phyloP scores from a whole-genome alignment of 1,140 invertebrate species.

The Papilio polyxenes region DNA sequence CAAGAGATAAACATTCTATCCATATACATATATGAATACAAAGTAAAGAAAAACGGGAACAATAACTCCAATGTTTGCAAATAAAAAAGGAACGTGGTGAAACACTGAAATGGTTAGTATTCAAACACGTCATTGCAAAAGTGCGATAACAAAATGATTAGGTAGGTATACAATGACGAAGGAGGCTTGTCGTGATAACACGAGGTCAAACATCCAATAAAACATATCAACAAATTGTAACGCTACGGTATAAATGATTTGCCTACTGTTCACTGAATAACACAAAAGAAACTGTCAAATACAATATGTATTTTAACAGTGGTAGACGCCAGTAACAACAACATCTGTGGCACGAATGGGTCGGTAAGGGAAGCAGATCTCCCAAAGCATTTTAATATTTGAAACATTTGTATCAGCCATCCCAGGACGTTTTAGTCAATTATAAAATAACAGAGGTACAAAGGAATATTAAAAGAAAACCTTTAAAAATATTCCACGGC shows the following conservation, averaged over 20 bases:
- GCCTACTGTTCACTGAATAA: slow-evolving; percentile 45
- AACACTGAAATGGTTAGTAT: slow-evolving; percentile 30
- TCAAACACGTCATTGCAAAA: slow-evolving; percentile 52
- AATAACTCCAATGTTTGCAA: neutral
- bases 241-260: slow-evolving; percentile 53
- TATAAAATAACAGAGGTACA: neutral
- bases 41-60: neutral
- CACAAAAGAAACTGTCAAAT: neutral
- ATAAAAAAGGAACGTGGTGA: slow-evolving; percentile 33
- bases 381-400: too few species aligned
- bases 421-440: too few species aligned
- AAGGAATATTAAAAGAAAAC: slow-evolving; percentile 19
- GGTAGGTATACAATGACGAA: slow-evolving; percentile 53
- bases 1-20: neutral
- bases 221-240: slow-evolving; percentile 48
- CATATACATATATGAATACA: neutral
- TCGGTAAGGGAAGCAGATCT: too few species aligned
- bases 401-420: too few species aligned
- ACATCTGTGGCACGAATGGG: too few species aligned
- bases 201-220: slow-evolving; percentile 69
- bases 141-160: slow-evolving; percentile 58
- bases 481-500: slow-evolving; percentile 27
- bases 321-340: too few species aligned
- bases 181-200: slow-evolving; percentile 70
- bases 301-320: neutral